Percentiles rank a stretch among this genome's conserved stretches.
These are phyloP conservation scores for Cygnus buccinator DNA, from an alignment of 2,113 vertebrate species.

Conservation along the genomic window DNA sequence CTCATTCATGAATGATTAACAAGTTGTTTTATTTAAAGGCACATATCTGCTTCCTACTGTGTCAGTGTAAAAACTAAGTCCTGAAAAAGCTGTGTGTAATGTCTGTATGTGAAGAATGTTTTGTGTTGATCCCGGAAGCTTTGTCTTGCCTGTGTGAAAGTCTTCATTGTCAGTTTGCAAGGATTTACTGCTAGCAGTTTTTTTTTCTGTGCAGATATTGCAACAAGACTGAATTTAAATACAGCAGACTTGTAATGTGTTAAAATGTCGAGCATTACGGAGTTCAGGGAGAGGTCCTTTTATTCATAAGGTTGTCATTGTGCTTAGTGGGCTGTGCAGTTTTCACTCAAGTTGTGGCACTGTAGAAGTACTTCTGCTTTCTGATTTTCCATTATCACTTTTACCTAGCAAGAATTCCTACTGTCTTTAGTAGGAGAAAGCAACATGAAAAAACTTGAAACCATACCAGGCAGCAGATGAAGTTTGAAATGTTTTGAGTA, in stretches of 20 bases:
- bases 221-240: neutral
- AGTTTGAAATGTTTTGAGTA: conserved; percentile 9
- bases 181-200: neutral
- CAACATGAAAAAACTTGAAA: neutral
- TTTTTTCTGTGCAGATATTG: neutral
- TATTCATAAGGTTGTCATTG: neutral
- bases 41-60: neutral
- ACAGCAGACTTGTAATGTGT: neutral
- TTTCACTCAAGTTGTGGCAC: neutral
- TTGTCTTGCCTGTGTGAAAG: neutral
- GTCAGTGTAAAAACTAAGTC: neutral
- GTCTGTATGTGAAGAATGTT: neutral
- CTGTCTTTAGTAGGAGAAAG: neutral
- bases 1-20: conserved; percentile 68
- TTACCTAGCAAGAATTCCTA: neutral
- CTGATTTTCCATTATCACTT: neutral
- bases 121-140: neutral
- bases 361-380: neutral
- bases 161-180: neutral
- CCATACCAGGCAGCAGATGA: neutral
- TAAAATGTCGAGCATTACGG: neutral
- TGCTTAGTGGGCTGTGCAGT: neutral
- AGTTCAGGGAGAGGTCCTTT: neutral
- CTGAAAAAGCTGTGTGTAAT: neutral
- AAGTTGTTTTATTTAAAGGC: conserved; percentile 34